Conservation (phyloP, 2,888 invertebrate species). For the Athalia cordata region DNA sequence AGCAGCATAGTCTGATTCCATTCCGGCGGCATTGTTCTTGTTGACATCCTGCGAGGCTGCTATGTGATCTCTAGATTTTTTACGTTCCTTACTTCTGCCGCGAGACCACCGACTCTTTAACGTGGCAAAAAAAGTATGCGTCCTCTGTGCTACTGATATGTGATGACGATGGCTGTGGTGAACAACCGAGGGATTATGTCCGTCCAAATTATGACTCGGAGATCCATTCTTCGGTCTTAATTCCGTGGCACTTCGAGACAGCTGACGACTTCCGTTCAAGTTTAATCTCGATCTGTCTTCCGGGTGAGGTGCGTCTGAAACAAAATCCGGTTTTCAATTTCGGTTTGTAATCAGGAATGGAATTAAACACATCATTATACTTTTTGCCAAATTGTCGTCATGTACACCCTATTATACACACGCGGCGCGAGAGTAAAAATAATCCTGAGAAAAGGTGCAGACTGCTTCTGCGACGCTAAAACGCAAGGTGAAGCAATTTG, state of each 20-base stretch:
- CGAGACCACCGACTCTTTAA: constrained; percentile 89
- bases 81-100: constrained; percentile 83
- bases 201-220: constrained; percentile 66
- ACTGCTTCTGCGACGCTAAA: neutral
- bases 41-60: constrained; percentile 79
- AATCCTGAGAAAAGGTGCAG: neutral
- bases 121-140: constrained; percentile 88
- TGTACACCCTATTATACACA: no score
- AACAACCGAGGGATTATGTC: constrained; percentile 54
- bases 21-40: constrained; percentile 61
- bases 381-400: neutral
- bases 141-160: constrained; percentile 85
- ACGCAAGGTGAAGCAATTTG: neutral
- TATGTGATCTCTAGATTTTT: constrained; percentile 76
- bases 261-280: constrained; percentile 77
- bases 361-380: neutral
- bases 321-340: constrained; percentile 45
- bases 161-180: constrained; percentile 74
- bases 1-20: constrained; percentile 81
- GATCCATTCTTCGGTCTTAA: constrained; percentile 80
- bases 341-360: neutral
- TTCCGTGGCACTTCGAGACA: constrained; percentile 90
- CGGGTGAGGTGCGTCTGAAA: constrained; percentile 19
- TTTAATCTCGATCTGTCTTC: constrained; percentile 63
- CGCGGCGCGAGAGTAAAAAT: neutral